Evolutionary conservation across 2,888 invertebrate genomes (phyloP).

Genomic region (Poecilus cupreus): DNA sequence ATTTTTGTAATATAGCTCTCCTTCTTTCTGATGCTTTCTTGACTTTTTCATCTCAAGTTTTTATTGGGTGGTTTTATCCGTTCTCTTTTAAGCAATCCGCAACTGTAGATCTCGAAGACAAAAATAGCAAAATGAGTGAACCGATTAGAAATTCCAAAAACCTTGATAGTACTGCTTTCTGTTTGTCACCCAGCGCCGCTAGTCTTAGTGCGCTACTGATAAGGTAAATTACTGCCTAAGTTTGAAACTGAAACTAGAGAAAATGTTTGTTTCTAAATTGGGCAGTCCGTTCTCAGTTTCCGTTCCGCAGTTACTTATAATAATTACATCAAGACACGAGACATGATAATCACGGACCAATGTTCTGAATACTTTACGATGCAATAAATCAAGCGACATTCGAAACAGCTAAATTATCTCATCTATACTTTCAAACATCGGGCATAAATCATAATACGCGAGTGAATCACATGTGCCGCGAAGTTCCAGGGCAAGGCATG

Average conservation of each 20-base stretch:
- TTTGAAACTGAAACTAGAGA: neutral
- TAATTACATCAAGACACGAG: neutral
- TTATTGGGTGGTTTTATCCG: no score
- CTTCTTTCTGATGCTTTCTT: no score
- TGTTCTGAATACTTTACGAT: slow-evolving; percentile 5
- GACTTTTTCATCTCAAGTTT: no score
- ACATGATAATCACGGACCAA: slow-evolving; percentile 10
- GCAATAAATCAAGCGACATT: slow-evolving; percentile 30
- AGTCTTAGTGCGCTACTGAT: neutral
- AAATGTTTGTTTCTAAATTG: neutral
- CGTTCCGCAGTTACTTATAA: neutral
- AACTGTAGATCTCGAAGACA: no score
- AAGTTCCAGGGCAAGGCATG: slow-evolving; percentile 4
- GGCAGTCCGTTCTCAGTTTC: neutral
- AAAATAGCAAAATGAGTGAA: no score
- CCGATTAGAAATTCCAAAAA: no score
- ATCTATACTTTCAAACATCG: neutral
- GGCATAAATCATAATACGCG: slow-evolving; percentile 16
- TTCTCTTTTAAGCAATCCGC: no score
- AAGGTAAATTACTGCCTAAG: neutral
- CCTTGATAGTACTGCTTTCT: no score
- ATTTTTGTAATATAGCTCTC: no score
- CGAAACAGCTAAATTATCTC: slow-evolving; percentile 6
- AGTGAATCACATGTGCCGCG: slow-evolving; percentile 19
- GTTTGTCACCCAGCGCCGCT: no score